Conservation (phyloP, 2,888 invertebrate genomes). For the Dryocosmus kuriphilus region DNA sequence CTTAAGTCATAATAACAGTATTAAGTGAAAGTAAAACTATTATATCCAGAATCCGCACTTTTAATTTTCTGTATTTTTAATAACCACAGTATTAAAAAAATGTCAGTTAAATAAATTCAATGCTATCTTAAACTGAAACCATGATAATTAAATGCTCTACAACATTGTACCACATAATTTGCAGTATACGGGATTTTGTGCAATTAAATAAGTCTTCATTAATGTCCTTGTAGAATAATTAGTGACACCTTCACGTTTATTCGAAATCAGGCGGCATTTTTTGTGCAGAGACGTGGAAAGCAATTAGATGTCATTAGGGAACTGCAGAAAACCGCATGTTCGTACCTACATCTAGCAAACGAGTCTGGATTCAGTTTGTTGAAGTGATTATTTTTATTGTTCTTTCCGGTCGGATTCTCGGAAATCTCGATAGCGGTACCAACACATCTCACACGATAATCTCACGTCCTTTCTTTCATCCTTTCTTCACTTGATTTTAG, state of each 20-base stretch:
- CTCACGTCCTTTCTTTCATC: constrained; percentile 50
- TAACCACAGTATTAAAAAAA: background rate
- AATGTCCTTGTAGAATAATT: constrained; percentile 57
- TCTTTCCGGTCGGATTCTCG: constrained; percentile 75
- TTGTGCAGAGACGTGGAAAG: constrained; percentile 73
- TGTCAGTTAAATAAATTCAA: background rate
- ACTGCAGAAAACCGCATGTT: constrained; percentile 55
- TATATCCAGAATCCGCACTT: too few species aligned
- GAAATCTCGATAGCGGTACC: constrained; percentile 72
- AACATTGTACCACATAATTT: constrained; percentile 1
- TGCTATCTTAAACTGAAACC: background rate
- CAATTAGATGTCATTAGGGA: constrained; percentile 75
- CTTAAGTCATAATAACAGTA: too few species aligned
- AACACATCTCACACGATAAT: constrained; percentile 68
- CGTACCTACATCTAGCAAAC: constrained; percentile 53
- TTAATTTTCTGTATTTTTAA: too few species aligned
- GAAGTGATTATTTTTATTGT: constrained; percentile 77
- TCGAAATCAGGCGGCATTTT: constrained; percentile 69
- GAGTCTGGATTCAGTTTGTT: constrained; percentile 74
- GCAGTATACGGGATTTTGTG: background rate
- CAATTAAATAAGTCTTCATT: constrained; percentile 20
- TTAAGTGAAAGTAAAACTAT: too few species aligned
- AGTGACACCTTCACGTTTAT: constrained; percentile 46
- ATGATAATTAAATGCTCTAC: background rate
- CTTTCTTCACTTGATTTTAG: constrained; percentile 36